Conservation (phyloP, 2,888 invertebrate species). For the Cantharis flavilabris region DNA sequence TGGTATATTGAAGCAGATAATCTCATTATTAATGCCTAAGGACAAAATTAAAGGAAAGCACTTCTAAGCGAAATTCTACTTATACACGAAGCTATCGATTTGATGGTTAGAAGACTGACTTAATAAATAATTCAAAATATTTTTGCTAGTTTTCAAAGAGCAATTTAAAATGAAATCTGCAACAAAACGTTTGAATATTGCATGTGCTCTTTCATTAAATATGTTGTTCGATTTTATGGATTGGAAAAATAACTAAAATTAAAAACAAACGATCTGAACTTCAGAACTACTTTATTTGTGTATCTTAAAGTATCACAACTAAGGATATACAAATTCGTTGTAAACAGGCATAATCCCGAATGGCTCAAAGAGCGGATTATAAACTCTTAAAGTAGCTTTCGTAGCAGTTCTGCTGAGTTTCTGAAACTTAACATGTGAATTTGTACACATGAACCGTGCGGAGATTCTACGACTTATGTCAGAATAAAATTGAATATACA, state of each 20-base stretch:
- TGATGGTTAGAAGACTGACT: neutral
- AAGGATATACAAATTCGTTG: neutral
- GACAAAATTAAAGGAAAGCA: neutral
- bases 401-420: neutral
- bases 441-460: neutral
- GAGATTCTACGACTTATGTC: neutral
- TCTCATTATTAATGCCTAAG: slow-evolving; percentile 16
- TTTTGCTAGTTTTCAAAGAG: neutral
- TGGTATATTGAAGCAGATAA: slow-evolving; percentile 8
- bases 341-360: neutral
- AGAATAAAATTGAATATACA: neutral
- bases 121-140: neutral
- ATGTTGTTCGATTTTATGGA: neutral
- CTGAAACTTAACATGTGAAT: neutral
- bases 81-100: neutral
- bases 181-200: neutral
- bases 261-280: neutral
- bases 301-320: neutral
- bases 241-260: neutral
- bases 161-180: neutral
- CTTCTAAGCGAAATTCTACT: neutral
- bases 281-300: neutral
- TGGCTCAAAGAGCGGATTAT: neutral
- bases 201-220: neutral
- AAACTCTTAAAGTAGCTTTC: neutral